These are phyloP conservation scores for Pseudochaenichthys georgianus DNA, from an alignment of 2,797 vertebrate genomes.

Conservation along the genomic window DNA sequence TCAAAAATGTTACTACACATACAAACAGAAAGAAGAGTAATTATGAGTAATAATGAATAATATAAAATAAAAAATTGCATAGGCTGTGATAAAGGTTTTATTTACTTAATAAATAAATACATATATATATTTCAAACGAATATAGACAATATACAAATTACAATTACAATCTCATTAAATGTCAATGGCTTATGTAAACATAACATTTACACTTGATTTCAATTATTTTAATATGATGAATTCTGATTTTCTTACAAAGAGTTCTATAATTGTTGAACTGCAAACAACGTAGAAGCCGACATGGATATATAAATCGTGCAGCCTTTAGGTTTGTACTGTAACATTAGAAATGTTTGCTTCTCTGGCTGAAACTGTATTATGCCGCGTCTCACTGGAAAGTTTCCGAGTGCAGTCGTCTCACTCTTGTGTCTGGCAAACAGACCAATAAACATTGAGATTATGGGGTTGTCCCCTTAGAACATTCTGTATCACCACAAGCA, in stretches of 20 bases:
- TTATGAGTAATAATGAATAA: too few species aligned
- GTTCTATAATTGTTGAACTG: background rate
- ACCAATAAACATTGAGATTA: slow-evolving; percentile 72
- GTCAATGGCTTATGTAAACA: background rate
- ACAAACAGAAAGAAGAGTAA: background rate
- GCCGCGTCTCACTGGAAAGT: slow-evolving; percentile 47
- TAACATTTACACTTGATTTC: background rate
- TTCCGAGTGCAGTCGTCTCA: slow-evolving; percentile 30
- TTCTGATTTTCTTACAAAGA: background rate
- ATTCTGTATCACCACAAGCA: slow-evolving; percentile 73
- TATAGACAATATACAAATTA: too few species aligned
- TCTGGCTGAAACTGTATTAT: slow-evolving; percentile 12
- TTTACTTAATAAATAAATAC: too few species aligned
- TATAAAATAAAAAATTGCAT: too few species aligned
- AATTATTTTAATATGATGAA: background rate
- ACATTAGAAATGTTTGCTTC: slow-evolving; percentile 8
- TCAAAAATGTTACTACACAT: background rate
- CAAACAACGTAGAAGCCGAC: background rate
- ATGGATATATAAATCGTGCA: background rate
- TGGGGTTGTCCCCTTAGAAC: slow-evolving; percentile 67
- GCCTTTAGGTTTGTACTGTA: background rate
- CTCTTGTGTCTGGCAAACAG: slow-evolving; percentile 62
- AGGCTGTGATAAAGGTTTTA: too few species aligned
- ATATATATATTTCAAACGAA: too few species aligned
- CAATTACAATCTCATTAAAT: too few species aligned